A percentile compares a stretch with the other conserved stretches of the same genome.
These are phyloP conservation scores for Murina feae DNA, from an alignment of 2,113 vertebrate species.

Conservation along the genomic window DNA sequence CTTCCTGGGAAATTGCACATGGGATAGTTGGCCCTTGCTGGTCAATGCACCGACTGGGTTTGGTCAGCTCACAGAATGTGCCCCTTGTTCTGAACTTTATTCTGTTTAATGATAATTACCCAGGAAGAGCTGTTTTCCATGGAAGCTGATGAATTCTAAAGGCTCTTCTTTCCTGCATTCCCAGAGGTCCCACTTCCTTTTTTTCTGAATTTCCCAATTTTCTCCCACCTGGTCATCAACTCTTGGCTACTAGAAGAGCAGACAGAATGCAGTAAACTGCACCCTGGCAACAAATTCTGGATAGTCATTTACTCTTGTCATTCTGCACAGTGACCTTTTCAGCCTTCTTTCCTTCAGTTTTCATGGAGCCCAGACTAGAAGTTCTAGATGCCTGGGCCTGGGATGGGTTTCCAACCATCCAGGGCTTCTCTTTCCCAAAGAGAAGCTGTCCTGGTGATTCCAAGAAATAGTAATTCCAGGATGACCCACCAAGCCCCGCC, in stretches of 20 bases:
- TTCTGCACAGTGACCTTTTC: background rate
- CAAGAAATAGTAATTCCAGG: background rate
- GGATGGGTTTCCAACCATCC: background rate
- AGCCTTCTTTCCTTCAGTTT: background rate
- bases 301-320: background rate
- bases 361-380: background rate
- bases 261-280: background rate
- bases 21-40: background rate
- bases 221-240: background rate
- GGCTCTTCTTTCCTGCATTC: background rate
- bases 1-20: background rate
- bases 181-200: background rate
- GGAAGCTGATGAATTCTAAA: background rate
- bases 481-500: background rate
- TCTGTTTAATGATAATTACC: background rate
- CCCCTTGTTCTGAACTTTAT: background rate
- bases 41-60: background rate
- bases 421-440: background rate
- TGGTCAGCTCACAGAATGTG: background rate
- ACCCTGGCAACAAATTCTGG: background rate
- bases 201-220: background rate
- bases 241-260: background rate
- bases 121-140: background rate
- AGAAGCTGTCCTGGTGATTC: background rate
- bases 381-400: background rate